Conservation (phyloP, 2,113 vertebrate species). For the Nesogale talazaci region DNA sequence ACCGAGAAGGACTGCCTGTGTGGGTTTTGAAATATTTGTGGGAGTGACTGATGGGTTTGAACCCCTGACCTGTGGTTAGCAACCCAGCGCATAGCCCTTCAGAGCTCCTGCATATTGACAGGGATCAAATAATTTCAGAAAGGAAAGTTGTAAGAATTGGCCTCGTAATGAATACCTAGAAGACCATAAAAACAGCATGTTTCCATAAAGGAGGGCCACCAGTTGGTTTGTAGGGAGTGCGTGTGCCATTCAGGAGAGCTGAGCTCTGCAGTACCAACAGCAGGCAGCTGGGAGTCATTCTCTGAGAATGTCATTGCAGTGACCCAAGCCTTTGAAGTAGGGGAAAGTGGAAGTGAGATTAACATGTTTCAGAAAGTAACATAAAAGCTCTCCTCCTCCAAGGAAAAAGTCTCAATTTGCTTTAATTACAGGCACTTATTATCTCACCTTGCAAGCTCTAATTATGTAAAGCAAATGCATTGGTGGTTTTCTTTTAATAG, state of each 20-base stretch:
- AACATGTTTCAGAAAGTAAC: constrained; percentile 53
- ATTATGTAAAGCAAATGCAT: constrained; percentile 60
- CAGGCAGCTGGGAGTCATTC: too few relatives aligned
- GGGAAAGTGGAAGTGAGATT: constrained; percentile 32
- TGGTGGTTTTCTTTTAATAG: constrained; percentile 40
- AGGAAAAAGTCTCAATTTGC: constrained; percentile 57
- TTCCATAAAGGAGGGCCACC: neutral
- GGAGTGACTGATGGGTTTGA: too few relatives aligned
- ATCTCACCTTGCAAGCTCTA: constrained; percentile 58
- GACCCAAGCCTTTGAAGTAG: constrained; percentile 52
- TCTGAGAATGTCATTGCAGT: neutral
- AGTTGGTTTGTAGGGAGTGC: constrained; percentile 1
- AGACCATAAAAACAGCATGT: neutral
- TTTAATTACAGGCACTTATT: constrained; percentile 63
- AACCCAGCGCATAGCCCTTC: too few relatives aligned
- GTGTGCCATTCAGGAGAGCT: neutral
- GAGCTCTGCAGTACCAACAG: neutral
- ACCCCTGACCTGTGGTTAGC: too few relatives aligned
- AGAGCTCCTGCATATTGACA: neutral
- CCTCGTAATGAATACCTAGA: constrained; percentile 34
- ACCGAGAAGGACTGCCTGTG: too few relatives aligned
- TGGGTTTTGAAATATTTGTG: too few relatives aligned
- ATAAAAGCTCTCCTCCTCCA: constrained; percentile 53
- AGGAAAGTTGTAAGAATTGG: neutral
- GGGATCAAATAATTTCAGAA: constrained; percentile 41